A percentile compares a stretch with the other conserved stretches of the same genome.
Conservation (phyloP, 64 coral and sea anemone genomes). For the Stichodactyla helianthus region DNA sequence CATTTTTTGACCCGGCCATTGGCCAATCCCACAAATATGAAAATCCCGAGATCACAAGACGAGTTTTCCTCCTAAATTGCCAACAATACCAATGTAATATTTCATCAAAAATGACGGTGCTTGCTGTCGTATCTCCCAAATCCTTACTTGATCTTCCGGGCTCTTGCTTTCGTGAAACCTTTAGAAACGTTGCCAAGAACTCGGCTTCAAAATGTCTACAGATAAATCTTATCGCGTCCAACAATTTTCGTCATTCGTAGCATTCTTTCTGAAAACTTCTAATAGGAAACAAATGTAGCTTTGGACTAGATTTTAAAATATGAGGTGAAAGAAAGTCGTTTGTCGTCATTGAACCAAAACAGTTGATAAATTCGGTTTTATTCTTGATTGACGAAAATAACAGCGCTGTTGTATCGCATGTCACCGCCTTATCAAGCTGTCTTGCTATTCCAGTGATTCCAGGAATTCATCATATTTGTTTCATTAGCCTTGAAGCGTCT, state of each 20-base stretch:
- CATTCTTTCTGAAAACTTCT: too few species aligned
- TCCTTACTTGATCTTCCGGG: background rate
- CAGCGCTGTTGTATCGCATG: background rate
- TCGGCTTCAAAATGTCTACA: background rate
- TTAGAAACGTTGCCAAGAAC: background rate
- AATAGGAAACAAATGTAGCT: too few species aligned
- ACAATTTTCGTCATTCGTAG: too few species aligned
- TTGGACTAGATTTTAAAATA: too few species aligned
- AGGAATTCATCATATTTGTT: background rate
- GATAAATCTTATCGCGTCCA: too few species aligned
- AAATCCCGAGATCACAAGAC: background rate
- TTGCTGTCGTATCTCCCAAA: background rate
- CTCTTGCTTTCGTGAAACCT: background rate
- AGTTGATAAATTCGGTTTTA: too few species aligned
- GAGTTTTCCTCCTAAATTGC: background rate
- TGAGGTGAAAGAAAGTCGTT: too few species aligned
- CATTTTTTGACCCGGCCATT: background rate
- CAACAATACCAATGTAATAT: background rate
- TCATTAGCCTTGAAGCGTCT: background rate
- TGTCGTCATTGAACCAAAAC: too few species aligned
- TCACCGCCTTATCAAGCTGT: background rate
- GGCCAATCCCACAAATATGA: background rate
- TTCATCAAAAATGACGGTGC: background rate
- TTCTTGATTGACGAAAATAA: too few species aligned
- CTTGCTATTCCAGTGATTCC: background rate